Evolutionary conservation across 1,140 invertebrate species (phyloP).

Genomic region (Mya arenaria): DNA sequence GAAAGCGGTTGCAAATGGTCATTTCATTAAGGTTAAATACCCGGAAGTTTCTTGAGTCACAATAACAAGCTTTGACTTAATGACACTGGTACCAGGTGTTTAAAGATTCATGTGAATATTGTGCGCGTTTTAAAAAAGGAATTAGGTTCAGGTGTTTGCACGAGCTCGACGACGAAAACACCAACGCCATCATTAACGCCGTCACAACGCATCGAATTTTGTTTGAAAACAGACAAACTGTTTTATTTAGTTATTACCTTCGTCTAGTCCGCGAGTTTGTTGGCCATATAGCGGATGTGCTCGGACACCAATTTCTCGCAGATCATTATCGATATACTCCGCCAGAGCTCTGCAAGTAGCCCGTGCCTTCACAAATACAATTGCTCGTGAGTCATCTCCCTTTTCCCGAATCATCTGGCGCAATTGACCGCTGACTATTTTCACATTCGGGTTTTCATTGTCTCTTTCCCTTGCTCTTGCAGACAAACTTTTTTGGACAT

Average conservation of each 20-base stretch:
- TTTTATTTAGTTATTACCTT: not conserved
- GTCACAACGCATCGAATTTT: not conserved
- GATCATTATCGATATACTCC: not conserved
- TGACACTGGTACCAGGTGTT: no score
- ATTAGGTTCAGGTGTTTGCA: not conserved
- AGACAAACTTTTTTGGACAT: slow-evolving; percentile 2
- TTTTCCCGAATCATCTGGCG: not conserved
- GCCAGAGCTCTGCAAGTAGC: slow-evolving; percentile 16
- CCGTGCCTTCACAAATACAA: slow-evolving; percentile 12
- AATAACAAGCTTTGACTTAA: no score
- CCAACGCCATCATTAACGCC: not conserved
- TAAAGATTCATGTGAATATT: not conserved
- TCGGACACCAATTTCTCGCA: not conserved
- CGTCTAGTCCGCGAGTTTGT: not conserved
- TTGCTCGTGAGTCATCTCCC: not conserved
- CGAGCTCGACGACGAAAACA: not conserved
- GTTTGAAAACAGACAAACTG: not conserved
- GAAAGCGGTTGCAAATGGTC: no score
- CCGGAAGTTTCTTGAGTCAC: no score
- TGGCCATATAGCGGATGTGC: not conserved
- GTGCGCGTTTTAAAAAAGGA: not conserved
- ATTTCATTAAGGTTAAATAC: no score
- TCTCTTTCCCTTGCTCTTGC: not conserved
- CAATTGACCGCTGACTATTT: not conserved
- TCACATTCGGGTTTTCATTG: not conserved